Base-by-base conservation (phyloP, 2,888 invertebrate species). In the Balanococcus diminutus region DNA sequence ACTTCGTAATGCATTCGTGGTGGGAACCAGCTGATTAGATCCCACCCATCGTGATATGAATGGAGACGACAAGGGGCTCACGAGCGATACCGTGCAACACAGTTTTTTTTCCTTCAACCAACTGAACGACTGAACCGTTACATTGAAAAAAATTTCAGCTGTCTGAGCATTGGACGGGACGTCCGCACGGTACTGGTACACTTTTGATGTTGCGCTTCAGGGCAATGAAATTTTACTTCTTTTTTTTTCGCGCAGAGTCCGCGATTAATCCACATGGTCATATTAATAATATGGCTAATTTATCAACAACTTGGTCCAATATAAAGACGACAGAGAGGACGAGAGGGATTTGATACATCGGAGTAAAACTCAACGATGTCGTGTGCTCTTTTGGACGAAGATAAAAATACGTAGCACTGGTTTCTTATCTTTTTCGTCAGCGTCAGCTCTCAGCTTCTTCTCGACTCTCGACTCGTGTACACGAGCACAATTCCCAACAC, bases 11-110 rank as follows among this genome's bases (percentile, higher is more conserved):
- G 75, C 51, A 51, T n/a, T 42, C 28, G 84, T 84, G 84, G 84
- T 84, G 75, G 84, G 75, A 84, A 84, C 75, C 75, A 75, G 84
- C 84, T 84, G 84, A 84, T 84, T 75, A 75, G 75, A 84, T 84
- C 84, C 84, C 84, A 84, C 84, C 84, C 84, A 84, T 46, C 72
- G 84, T 75, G 84, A 84, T 84, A 75, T 61, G 84, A 46, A 25
- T 32, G 84, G 25, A 28, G 75, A 56, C 75, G 39, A 25, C 22
- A 42, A 42, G 28, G 84, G 75, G 46, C 39, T 25, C 39, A 72
- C 83, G 32, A 83, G 32, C 28, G 32, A 51, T 83, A 42, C 72
- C 32, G 61, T 56, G 61, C 84, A 72, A 39, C 36, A 84, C 42
- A 84, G 67, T 39, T 84, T 25, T 83, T 16, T 11, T 83, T 83